These are phyloP conservation scores for Gymnoscopelus microlampas DNA, from an alignment of 2,797 vertebrate species.

Conservation along the genomic window DNA sequence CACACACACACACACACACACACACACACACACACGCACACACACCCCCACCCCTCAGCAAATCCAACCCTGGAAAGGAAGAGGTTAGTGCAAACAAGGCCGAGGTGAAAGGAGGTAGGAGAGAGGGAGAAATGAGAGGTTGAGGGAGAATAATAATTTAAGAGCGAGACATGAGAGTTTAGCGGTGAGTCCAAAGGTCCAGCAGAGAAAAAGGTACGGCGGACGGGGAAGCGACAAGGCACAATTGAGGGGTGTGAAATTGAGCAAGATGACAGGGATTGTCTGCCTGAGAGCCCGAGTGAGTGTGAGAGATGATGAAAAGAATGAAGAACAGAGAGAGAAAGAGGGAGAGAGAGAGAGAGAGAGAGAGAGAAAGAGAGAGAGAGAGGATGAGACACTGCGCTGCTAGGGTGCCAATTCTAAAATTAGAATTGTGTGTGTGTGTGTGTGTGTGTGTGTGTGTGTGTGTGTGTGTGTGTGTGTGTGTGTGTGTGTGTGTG, in stretches of 20 bases:
- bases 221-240: conserved; percentile 44
- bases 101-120: conserved; percentile 15
- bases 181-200: conserved; percentile 12
- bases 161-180: conserved; percentile 3
- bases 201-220: conserved; percentile 29
- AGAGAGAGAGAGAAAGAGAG: background rate
- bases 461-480: background rate
- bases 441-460: background rate
- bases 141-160: conserved; percentile 23
- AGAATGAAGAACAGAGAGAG: background rate
- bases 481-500: background rate
- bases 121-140: conserved; percentile 12
- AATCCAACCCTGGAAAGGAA: background rate
- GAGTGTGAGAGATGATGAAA: conserved; percentile 27
- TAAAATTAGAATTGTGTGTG: background rate
- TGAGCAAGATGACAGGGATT: conserved; percentile 44
- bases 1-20: no score
- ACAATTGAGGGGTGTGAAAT: conserved; percentile 55
- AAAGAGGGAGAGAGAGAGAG: background rate
- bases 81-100: conserved; percentile 1
- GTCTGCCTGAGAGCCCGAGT: conserved; percentile 33
- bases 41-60: no score
- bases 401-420: background rate
- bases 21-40: no score
- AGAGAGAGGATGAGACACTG: conserved; percentile 28